These are phyloP conservation scores for Anneissia japonica DNA, from an alignment of 35 echinoderm and acorn worm genomes.

Conservation along the genomic window DNA sequence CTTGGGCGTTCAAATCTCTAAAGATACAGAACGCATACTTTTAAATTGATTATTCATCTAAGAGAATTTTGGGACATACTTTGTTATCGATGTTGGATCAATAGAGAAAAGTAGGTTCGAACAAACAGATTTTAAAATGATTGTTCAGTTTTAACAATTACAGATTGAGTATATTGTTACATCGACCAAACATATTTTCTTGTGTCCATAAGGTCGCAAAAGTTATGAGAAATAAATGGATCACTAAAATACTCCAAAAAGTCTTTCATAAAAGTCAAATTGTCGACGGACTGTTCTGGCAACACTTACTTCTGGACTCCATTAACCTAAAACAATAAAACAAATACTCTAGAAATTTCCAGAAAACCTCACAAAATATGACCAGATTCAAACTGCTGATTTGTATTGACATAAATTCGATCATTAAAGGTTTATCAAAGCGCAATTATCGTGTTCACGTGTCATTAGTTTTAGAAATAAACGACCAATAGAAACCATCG, in stretches of 20 bases:
- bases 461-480: not conserved
- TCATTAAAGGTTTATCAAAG: not conserved
- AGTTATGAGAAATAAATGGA: too few species aligned
- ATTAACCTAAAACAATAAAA: too few species aligned
- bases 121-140: too few species aligned
- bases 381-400: not conserved
- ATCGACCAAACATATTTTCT: too few species aligned
- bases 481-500: not conserved
- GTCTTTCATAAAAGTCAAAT: too few species aligned
- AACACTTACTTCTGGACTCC: too few species aligned
- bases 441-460: not conserved
- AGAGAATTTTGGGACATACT: not conserved
- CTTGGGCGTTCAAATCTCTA: not conserved
- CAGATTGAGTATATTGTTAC: too few species aligned
- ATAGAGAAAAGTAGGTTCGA: too few species aligned
- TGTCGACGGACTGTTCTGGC: too few species aligned
- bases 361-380: not conserved
- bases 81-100: not conserved
- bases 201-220: too few species aligned
- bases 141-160: too few species aligned
- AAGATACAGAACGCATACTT: not conserved
- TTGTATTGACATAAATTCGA: not conserved
- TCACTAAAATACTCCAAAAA: too few species aligned
- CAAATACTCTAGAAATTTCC: not conserved
- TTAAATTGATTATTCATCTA: not conserved